Conservation (phyloP, 1,140 invertebrate genomes). For the Periplaneta americana region DNA sequence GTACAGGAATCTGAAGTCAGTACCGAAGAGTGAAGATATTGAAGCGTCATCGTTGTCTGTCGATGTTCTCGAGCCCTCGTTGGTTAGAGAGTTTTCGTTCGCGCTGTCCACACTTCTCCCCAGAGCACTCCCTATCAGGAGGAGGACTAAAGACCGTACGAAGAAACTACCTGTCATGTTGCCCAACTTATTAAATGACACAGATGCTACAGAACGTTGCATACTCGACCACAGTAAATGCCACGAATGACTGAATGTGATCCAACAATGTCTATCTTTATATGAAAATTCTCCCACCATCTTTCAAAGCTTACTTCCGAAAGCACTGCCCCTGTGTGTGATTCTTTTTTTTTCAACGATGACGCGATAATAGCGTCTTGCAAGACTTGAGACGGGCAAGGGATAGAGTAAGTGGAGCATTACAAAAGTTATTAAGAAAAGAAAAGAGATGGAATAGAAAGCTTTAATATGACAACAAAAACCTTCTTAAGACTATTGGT, state of each 20-base stretch:
- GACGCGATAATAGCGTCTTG: not conserved
- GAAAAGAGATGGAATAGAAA: not conserved
- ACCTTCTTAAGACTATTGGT: not conserved
- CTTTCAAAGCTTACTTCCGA: not conserved
- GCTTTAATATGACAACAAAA: not conserved
- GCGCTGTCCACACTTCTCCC: not conserved
- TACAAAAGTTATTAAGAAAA: not conserved
- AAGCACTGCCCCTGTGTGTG: not conserved
- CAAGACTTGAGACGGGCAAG: not conserved
- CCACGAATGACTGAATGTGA: not conserved
- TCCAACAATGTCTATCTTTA: not conserved
- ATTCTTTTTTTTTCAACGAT: not conserved
- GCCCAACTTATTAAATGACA: not conserved
- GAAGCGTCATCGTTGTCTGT: not conserved
- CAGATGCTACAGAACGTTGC: too few relatives aligned
- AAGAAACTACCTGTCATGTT: not conserved
- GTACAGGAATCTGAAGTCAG: conserved; percentile 47
- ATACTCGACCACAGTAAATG: not conserved
- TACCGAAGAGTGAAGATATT: not conserved
- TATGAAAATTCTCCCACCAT: not conserved
- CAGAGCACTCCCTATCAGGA: not conserved
- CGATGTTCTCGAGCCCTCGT: not conserved
- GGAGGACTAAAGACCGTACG: not conserved
- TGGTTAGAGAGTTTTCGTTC: not conserved
- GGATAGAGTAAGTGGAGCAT: not conserved